Base-by-base conservation (phyloP, 2,113 vertebrate genomes). In the Solea solea region DNA sequence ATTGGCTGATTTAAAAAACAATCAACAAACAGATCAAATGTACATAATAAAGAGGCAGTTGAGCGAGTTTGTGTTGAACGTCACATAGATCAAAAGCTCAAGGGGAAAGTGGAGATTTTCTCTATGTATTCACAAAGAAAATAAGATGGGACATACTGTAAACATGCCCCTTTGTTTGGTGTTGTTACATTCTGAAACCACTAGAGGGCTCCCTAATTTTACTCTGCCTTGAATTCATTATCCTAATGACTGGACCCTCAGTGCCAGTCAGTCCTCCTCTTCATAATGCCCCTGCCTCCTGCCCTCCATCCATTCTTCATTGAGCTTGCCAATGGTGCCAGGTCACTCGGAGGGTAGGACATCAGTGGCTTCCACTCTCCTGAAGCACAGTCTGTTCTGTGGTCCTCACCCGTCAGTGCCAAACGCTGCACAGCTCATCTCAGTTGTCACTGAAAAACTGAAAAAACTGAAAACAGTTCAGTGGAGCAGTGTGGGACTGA, bases 161-260 rank as follows among this genome's bases (percentile, higher is more conserved):
- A 21, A 21, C 21, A 21, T 21, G 21, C 21, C 21, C 21, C 1
- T 21, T 21, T 21, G 21, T 21, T 21, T 21, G 1, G 21, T 21
- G 21, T 21, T 21, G 21, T 21, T 21, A 21, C 21, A 21, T 21
- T 21, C 21, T 62, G 40, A 49, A 9, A 42, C 86, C 89, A 92
- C 88, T 86, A 89, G 91, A 88, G 84, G 91, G 73, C 91, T 82
- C 88, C 82, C 87, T 79, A 72, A 74, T 64, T 45, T 83, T 61
- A 73, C 72, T 55, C 11, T 27, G 53, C 69, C 28, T 34, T 62
- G 80, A 40, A 12, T 70, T 78, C 78, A 82, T 89, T 86, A 88
- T 78, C 77, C 65, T 86, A 87, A 90, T 84, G 77, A 80, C 73
- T 50, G 56, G 62, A 49, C 71, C 67, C 81, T 65, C 16, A n/a